Percentiles rank a stretch among this genome's conserved stretches.
These are phyloP conservation scores for Paragorgia papillata DNA, from an alignment of 92 coral and sea anemone species.

Conservation along the genomic window DNA sequence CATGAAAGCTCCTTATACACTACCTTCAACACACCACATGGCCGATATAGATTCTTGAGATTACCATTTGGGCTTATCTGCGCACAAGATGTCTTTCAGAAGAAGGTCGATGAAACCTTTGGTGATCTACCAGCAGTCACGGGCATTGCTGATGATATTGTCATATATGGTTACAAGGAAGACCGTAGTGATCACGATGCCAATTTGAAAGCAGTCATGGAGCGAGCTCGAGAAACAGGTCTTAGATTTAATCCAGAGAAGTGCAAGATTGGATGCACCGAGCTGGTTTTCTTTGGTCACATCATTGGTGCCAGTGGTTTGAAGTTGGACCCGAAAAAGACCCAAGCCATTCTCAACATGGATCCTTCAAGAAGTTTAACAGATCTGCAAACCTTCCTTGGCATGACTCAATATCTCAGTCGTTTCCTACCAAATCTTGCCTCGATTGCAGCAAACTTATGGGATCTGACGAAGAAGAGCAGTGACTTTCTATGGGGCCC, in stretches of 20 bases:
- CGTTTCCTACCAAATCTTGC: conserved; percentile 32
- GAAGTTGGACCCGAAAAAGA: conserved; percentile 28
- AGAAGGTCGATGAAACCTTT: conserved; percentile 67
- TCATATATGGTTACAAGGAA: conserved; percentile 52
- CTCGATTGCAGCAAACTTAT: conserved; percentile 9
- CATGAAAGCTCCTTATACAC: conserved; percentile 57
- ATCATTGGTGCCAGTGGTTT: conserved; percentile 35
- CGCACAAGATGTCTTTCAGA: conserved; percentile 68
- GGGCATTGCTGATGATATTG: conserved; percentile 68
- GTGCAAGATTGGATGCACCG: conserved; percentile 44
- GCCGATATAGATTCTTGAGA: conserved; percentile 57
- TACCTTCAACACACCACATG: conserved; percentile 69
- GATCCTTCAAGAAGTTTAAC: conserved; percentile 6
- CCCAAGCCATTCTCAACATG: conserved; percentile 28
- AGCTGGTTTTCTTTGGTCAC: conserved; percentile 44
- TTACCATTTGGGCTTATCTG: conserved; percentile 63
- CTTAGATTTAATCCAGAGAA: conserved; percentile 42
- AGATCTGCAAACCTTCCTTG: conserved; percentile 31
- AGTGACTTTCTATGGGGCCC: conserved; percentile 28
- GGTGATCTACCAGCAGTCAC: conserved; percentile 67
- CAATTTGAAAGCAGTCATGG: conserved; percentile 60
- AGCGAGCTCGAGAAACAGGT: conserved; percentile 50
- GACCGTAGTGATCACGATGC: conserved; percentile 61
- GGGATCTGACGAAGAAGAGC: conserved; percentile 26
- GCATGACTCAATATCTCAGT: conserved; percentile 39